phyloP scores from a whole-genome alignment of 30 jellyfish, hydroid and myxozoan genomes.

The Aurelia sp. region DNA sequence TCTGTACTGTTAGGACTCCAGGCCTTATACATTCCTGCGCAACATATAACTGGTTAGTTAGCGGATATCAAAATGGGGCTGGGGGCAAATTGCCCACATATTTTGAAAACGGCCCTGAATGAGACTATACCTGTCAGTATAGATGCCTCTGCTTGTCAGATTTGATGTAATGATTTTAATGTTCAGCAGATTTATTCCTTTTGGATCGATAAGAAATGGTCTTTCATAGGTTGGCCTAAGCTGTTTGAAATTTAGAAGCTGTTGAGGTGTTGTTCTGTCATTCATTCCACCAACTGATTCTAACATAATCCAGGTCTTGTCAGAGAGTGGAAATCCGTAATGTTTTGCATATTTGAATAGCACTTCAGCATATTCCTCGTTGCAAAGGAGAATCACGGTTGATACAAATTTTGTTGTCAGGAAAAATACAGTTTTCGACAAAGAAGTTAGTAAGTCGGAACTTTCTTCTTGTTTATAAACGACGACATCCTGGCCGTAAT shows the following conservation, averaged over 20 bases:
- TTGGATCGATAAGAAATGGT: not conserved
- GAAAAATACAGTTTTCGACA: not conserved
- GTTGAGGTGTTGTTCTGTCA: not conserved
- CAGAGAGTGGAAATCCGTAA: not conserved
- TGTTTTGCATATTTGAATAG: not conserved
- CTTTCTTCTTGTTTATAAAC: not conserved
- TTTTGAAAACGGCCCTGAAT: too few relatives aligned
- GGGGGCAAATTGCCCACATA: too few relatives aligned
- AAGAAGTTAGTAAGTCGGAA: not conserved
- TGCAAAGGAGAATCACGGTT: slow-evolving; percentile 13
- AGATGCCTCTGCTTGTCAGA: too few relatives aligned
- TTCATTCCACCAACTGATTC: not conserved
- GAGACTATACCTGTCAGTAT: too few relatives aligned
- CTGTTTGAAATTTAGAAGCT: not conserved
- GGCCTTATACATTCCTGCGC: too few relatives aligned
- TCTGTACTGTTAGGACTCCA: too few relatives aligned
- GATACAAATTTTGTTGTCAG: not conserved
- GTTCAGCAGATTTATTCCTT: not conserved
- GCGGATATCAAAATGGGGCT: too few relatives aligned
- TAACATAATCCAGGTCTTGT: slow-evolving; percentile 13
- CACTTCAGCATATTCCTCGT: not conserved
- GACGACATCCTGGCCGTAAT: not conserved
- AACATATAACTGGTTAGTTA: too few relatives aligned
- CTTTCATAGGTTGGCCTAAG: not conserved
- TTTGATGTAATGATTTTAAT: not conserved